A percentile compares a stretch with the other conserved stretches of the same genome.
Evolutionary conservation across 2,888 invertebrate genomes (phyloP).

Genomic region (Cetonia aurata): DNA sequence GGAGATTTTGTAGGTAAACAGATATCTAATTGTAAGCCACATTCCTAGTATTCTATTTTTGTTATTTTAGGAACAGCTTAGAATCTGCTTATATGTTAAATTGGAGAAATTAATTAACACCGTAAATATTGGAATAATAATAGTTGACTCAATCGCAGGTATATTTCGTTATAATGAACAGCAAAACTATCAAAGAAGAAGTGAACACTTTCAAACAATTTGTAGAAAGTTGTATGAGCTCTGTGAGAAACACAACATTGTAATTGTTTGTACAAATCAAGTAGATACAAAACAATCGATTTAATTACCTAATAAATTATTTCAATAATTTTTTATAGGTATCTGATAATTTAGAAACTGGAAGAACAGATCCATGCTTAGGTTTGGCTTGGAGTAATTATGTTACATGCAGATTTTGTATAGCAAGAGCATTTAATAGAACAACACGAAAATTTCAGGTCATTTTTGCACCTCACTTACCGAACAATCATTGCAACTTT

Average conservation of each 20-base stretch:
- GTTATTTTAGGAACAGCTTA: slow-evolving; percentile 68
- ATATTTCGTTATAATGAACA: slow-evolving; percentile 72
- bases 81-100: slow-evolving; percentile 69
- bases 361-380: slow-evolving; percentile 70
- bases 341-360: slow-evolving; percentile 60
- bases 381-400: slow-evolving; percentile 78
- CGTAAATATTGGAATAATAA: slow-evolving; percentile 72
- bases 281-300: slow-evolving; percentile 64
- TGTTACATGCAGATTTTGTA: slow-evolving; percentile 71
- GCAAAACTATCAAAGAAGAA: slow-evolving; percentile 66
- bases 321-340: slow-evolving; percentile 57
- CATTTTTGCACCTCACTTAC: slow-evolving; percentile 72
- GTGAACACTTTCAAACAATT: slow-evolving; percentile 71
- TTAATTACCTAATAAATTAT: slow-evolving; percentile 23
- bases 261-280: slow-evolving; percentile 80
- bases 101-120: slow-evolving; percentile 70
- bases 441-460: slow-evolving; percentile 68
- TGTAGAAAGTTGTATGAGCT: slow-evolving; percentile 71
- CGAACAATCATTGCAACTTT: slow-evolving; percentile 67
- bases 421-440: slow-evolving; percentile 61
- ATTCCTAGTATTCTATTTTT: slow-evolving; percentile 51
- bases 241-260: slow-evolving; percentile 69
- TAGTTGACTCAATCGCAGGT: slow-evolving; percentile 83
- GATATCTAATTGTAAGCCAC: slow-evolving; percentile 43
- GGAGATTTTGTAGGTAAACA: slow-evolving; percentile 68